phyloP scores from a whole-genome alignment of 2,888 invertebrate genomes.

The Schizotus pectinicornis region DNA sequence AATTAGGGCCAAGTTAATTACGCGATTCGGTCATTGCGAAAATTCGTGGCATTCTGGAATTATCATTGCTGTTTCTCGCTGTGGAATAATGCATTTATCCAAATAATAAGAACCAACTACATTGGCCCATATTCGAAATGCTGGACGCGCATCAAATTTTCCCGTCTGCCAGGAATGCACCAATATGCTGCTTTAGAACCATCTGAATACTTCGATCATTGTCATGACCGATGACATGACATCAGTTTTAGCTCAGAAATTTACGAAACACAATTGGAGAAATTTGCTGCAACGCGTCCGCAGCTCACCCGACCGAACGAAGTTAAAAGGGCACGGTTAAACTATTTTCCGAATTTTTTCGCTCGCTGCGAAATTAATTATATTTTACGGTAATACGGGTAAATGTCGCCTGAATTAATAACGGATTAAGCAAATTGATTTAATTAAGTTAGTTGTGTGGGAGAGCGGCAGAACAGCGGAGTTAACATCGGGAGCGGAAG shows the following conservation, averaged over 20 bases:
- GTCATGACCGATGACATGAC: conserved; percentile 12
- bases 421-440: conserved; percentile 6
- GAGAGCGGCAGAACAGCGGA: no score
- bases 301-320: neutral
- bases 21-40: conserved; percentile 11
- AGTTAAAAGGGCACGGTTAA: neutral
- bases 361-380: neutral
- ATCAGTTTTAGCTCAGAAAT: conserved; percentile 19
- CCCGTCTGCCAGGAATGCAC: conserved; percentile 31
- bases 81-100: conserved; percentile 13
- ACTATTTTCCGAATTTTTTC: neutral
- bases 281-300: conserved; percentile 2
- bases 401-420: no score
- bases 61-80: conserved; percentile 9
- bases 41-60: conserved; percentile 17
- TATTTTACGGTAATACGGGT: no score
- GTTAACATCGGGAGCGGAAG: no score
- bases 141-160: conserved; percentile 38
- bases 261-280: conserved; percentile 17
- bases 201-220: conserved; percentile 26
- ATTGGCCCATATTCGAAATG: conserved; percentile 38
- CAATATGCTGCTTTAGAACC: conserved; percentile 26
- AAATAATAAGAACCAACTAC: conserved; percentile 19
- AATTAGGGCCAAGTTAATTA: conserved; percentile 6
- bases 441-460: conserved; percentile 2